phyloP scores from a whole-genome alignment of 2,888 invertebrate genomes.

The Orthonychiurus folsomi region DNA sequence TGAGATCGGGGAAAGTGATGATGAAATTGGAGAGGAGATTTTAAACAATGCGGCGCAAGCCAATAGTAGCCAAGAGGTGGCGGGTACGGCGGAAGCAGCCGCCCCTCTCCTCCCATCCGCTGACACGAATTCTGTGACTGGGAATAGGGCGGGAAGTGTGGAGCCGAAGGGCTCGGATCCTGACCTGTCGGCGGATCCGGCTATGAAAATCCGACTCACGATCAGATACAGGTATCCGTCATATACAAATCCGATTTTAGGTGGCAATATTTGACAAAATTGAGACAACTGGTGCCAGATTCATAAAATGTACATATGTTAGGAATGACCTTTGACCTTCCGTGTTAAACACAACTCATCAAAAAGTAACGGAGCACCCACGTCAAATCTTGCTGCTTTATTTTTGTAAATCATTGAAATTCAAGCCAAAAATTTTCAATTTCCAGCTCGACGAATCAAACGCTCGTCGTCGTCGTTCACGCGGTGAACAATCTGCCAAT shows the following conservation, averaged over 20 bases:
- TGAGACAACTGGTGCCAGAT: not conserved
- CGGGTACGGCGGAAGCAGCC: too few species aligned
- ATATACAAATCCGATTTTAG: not conserved
- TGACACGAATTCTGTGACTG: slow-evolving; percentile 6
- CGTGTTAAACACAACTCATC: too few species aligned
- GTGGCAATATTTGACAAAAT: too few species aligned
- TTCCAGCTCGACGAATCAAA: slow-evolving; percentile 55
- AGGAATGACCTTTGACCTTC: too few species aligned
- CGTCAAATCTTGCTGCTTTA: not conserved
- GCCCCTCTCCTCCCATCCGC: too few species aligned
- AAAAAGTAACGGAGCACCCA: too few species aligned
- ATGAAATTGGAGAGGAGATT: slow-evolving; percentile 18
- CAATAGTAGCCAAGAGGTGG: not conserved
- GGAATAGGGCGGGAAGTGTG: not conserved
- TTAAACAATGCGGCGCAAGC: not conserved
- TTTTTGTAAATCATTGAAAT: too few species aligned
- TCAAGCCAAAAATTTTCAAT: too few species aligned
- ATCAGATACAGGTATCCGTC: slow-evolving; percentile 24
- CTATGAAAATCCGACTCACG: slow-evolving; percentile 36
- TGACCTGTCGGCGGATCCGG: slow-evolving; percentile 19
- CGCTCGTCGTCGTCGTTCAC: slow-evolving; percentile 73
- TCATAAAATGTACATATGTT: not conserved
- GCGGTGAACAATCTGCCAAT: slow-evolving; percentile 77
- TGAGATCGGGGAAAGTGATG: slow-evolving; percentile 23
- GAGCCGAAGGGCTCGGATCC: not conserved